These are phyloP conservation scores for Germaria angustata DNA, from an alignment of 2,888 invertebrate species.

Conservation along the genomic window DNA sequence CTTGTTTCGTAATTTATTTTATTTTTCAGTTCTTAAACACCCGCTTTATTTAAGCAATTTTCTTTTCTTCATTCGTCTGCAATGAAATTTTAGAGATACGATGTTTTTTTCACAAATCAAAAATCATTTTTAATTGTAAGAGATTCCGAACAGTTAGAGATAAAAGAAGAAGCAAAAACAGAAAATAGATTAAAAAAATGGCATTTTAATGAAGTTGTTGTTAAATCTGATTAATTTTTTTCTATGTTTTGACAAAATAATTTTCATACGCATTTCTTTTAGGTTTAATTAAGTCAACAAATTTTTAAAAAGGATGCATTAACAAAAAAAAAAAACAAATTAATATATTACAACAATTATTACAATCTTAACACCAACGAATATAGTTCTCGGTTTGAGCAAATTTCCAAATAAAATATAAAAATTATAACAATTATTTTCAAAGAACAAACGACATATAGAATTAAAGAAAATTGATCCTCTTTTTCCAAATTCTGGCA, in stretches of 20 bases:
- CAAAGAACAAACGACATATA: slow-evolving; percentile 41
- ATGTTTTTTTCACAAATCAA: slow-evolving; percentile 23
- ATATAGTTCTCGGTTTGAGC: slow-evolving; percentile 1
- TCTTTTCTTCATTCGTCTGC: slow-evolving; percentile 77
- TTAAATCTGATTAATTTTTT: slow-evolving; percentile 48
- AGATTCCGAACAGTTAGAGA: slow-evolving; percentile 55
- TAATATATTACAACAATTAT: slow-evolving; percentile 53
- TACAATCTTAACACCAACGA: slow-evolving; percentile 45
- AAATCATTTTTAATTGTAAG: slow-evolving; percentile 19
- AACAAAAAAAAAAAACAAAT: slow-evolving; percentile 10
- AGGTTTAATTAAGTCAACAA: slow-evolving; percentile 5
- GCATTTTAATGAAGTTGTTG: slow-evolving; percentile 56
- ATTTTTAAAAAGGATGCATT: slow-evolving; percentile 48
- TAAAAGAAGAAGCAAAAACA: slow-evolving; percentile 42
- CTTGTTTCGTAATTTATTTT: slow-evolving; percentile 43
- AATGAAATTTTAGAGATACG: slow-evolving; percentile 72
- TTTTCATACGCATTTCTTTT: slow-evolving; percentile 11
- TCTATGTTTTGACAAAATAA: neutral
- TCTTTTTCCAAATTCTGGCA: neutral
- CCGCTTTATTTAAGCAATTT: slow-evolving; percentile 79
- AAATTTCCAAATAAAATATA: neutral
- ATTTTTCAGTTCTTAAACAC: slow-evolving; percentile 76
- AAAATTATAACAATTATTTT: slow-evolving; percentile 1
- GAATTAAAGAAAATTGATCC: slow-evolving; percentile 52
- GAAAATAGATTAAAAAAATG: slow-evolving; percentile 17